A percentile compares a stretch with the other conserved stretches of the same genome.
Evolutionary conservation across 2,888 invertebrate genomes (phyloP).

Genomic region (Mimas tiliae): DNA sequence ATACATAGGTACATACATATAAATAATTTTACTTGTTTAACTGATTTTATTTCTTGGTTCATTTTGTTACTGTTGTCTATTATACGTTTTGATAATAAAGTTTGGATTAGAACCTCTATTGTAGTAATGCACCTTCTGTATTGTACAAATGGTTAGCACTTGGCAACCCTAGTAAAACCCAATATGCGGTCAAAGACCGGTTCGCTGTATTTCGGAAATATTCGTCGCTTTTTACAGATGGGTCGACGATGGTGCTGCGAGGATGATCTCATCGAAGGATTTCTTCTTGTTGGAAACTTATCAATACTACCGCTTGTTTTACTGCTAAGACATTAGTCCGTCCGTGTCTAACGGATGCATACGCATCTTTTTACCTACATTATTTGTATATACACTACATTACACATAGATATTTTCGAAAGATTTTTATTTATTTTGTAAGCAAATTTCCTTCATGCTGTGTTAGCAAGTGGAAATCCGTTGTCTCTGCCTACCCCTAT

Average conservation of each 20-base stretch:
- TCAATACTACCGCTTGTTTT: slow-evolving; percentile 37
- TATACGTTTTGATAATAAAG: background rate
- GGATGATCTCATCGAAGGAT: slow-evolving; percentile 72
- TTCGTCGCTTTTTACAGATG: slow-evolving; percentile 61
- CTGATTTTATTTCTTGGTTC: too few species aligned
- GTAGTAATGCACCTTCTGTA: too few species aligned
- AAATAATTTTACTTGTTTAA: too few species aligned
- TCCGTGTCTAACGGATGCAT: slow-evolving; percentile 21
- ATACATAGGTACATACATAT: too few species aligned
- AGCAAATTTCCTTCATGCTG: background rate
- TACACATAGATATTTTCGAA: background rate
- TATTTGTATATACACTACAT: too few species aligned
- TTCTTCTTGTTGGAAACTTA: slow-evolving; percentile 50
- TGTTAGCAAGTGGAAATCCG: too few species aligned
- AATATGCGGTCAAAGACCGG: slow-evolving; percentile 78
- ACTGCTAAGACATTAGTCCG: slow-evolving; percentile 24
- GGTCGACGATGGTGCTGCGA: slow-evolving; percentile 48
- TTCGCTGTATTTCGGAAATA: slow-evolving; percentile 75
- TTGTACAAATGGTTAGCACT: background rate
- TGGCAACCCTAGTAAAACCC: slow-evolving; percentile 50
- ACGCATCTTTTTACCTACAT: slow-evolving; percentile 16
- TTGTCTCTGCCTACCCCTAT: too few species aligned
- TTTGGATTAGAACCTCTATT: too few species aligned
- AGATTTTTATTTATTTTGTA: background rate
- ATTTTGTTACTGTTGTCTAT: too few species aligned